Base-by-base conservation (phyloP, 2,888 invertebrate species). In the Ischnus inquisitorius region DNA sequence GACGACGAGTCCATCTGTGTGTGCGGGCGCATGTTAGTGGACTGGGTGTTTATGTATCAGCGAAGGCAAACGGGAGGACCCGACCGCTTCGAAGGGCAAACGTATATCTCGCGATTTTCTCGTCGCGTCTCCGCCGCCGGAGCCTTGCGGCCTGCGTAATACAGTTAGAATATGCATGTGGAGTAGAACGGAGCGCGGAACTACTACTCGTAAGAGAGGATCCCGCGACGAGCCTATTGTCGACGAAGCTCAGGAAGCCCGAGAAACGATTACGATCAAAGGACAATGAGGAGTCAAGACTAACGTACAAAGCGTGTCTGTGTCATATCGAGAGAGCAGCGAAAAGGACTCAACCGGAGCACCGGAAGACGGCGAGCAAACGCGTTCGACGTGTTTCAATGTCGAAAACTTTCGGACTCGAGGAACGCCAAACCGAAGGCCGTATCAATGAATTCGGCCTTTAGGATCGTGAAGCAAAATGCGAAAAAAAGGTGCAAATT, bases 201-300 rank as follows among this genome's bases (percentile, higher is more conserved):
- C n/a, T n/a, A 25, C 34, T 34, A 34, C 34, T 8, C 6, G 14
- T n/a, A 60, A 1, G 25, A 39, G 71, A 72, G 71, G 34, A 34
- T 34, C 34, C 34, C 8, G 34, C 4, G 69, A 22, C 68, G 68
- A 68, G 34, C 51, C 77, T 60, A 82, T 82, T 82, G 82, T 82
- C 77, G 60, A 64, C 39, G 57, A 64, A 69, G 41, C 22, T 19
- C 34, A 43, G 41, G 57, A 48, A 67, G 54, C 69, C 28, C 43
- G 65, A 64, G 69, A 76, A 69, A 71, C 65, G 76, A 76, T 81
- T 76, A 81, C 76, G 81, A 81, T 77, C 81, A 65, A 65, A 76
- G 76, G 69, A 48, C 54, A 57, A 4, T 41, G 25, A 34, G 67
- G 12, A 65, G 34, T 57, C 22, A 28, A 69, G 19, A 68, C 43